phyloP scores from a whole-genome alignment of 2,113 vertebrate genomes.

The Monopterus albus region DNA sequence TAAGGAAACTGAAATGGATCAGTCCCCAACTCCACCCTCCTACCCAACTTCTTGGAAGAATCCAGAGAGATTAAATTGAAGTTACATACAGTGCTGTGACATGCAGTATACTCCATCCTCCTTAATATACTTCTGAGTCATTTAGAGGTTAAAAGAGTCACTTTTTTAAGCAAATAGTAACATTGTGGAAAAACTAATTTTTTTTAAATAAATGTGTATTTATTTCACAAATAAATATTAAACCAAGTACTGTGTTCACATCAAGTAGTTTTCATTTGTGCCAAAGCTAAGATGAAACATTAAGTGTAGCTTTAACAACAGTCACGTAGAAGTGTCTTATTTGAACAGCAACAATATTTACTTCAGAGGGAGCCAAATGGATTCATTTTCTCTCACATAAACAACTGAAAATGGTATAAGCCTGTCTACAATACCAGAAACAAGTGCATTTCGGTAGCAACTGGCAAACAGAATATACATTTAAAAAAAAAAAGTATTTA shows the following conservation, averaged over 20 bases:
- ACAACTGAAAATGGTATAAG: background rate
- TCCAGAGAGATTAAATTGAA: background rate
- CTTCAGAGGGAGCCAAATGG: background rate
- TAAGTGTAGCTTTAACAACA: too few relatives aligned
- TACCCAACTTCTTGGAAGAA: background rate
- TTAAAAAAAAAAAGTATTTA: too few relatives aligned
- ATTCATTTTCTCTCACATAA: background rate
- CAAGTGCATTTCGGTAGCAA: background rate
- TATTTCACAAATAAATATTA: background rate
- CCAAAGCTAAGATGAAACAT: too few relatives aligned
- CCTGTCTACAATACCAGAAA: background rate
- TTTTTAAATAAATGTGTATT: background rate
- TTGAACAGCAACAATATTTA: background rate
- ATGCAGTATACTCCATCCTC: too few relatives aligned
- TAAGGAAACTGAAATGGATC: conserved; percentile 42
- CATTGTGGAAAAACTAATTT: too few relatives aligned
- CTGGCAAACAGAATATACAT: too few relatives aligned
- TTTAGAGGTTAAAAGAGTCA: too few relatives aligned
- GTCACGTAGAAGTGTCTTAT: background rate
- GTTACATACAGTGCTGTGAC: too few relatives aligned
- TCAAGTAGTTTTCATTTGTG: background rate
- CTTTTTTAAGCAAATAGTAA: too few relatives aligned
- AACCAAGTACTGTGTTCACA: too few relatives aligned
- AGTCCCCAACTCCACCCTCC: conserved; percentile 27
- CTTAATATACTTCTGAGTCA: background rate